These are phyloP conservation scores for Cheilosia soror DNA, from an alignment of 2,888 invertebrate genomes.

Conservation along the genomic window DNA sequence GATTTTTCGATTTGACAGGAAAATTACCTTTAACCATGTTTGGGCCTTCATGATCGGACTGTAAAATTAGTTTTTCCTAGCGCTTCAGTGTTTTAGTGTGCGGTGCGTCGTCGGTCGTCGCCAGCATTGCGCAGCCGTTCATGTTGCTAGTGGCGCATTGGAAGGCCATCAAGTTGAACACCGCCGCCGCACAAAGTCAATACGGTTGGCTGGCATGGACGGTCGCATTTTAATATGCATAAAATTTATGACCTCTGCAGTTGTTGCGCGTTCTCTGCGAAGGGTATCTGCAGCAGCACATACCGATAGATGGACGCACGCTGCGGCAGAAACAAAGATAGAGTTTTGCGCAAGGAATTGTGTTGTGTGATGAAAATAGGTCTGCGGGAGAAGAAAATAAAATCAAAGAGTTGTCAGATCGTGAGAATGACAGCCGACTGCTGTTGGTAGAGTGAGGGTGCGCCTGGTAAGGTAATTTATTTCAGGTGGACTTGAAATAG, in stretches of 20 bases:
- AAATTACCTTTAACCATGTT: conserved; percentile 73
- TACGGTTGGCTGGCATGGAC: conserved; percentile 30
- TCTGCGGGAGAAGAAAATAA: conserved; percentile 2
- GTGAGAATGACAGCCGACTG: conserved; percentile 8
- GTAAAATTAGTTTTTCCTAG: conserved; percentile 63
- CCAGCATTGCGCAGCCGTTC: background rate
- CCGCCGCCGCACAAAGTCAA: conserved; percentile 29
- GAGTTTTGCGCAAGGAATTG: conserved; percentile 2
- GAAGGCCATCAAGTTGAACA: conserved; percentile 36
- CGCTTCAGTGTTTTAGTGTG: background rate
- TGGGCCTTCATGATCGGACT: conserved; percentile 53
- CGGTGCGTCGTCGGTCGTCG: conserved; percentile 17
- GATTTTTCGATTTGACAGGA: conserved; percentile 69
- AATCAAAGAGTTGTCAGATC: conserved; percentile 19
- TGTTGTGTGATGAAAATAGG: conserved; percentile 13
- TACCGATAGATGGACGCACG: too few species aligned
- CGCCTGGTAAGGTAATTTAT: conserved; percentile 13
- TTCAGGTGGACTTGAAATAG: conserved; percentile 8
- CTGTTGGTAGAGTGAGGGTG: conserved; percentile 17
- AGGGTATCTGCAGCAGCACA: background rate
- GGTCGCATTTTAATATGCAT: conserved; percentile 56
- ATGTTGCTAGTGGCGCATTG: conserved; percentile 30
- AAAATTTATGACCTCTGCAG: conserved; percentile 47
- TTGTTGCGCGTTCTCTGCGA: background rate
- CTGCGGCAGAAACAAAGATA: conserved; percentile 19